phyloP scores from a whole-genome alignment of 2,113 vertebrate species.

The zebrafish (Danio rerio) region DNA sequence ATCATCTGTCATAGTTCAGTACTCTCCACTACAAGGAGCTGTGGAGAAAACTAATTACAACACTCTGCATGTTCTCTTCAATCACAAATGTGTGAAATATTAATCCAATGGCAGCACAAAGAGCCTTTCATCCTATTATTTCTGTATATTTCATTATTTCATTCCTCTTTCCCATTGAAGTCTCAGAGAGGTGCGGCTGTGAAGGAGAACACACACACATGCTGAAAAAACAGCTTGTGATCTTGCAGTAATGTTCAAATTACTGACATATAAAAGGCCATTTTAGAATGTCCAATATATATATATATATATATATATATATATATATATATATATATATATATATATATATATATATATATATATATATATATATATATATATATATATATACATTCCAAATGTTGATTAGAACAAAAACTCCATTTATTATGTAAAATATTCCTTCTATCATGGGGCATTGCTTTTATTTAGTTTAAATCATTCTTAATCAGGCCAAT shows the following conservation, averaged over 20 bases:
- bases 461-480: too few relatives aligned
- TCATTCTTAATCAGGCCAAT: too few relatives aligned
- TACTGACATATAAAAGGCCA: neutral
- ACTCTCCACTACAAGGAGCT: constrained; percentile 11
- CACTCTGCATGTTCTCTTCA: constrained; percentile 44
- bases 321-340: too few relatives aligned
- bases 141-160: constrained; percentile 33
- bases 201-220: neutral
- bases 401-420: too few relatives aligned
- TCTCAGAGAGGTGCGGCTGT: neutral
- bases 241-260: neutral
- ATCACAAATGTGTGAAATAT: constrained; percentile 52
- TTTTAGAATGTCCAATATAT: too few relatives aligned
- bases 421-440: too few relatives aligned
- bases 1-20: constrained; percentile 24
- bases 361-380: too few relatives aligned
- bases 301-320: too few relatives aligned
- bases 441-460: too few relatives aligned
- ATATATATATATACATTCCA: too few relatives aligned
- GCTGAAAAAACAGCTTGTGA: neutral
- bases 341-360: too few relatives aligned
- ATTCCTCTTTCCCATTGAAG: constrained; percentile 8
- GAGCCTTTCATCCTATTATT: constrained; percentile 46
- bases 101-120: constrained; percentile 42
- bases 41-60: constrained; percentile 54